Evolutionary conservation across 2,888 invertebrate genomes (phyloP), one percentile per base, ranked within the genome.

Genomic region (Ypsolopha scabrella): DNA sequence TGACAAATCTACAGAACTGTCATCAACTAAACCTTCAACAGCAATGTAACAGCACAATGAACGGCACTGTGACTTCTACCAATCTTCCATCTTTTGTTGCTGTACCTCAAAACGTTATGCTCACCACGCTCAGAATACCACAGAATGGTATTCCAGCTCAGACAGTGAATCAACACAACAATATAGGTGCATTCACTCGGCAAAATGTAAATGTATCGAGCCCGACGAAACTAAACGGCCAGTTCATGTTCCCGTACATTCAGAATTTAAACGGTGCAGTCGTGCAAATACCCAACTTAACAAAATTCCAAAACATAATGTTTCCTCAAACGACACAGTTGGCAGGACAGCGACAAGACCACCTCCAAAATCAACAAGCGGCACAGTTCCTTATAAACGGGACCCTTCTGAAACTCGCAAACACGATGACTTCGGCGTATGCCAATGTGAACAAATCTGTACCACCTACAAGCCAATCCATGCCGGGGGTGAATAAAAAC

Each of bases 231-330:
- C 62, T 87, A 43, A 87, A 85, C 56, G 83, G 80, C 55, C 89
- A 72, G 67, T 89, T 88, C 64, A 88, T 90, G 57, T 86, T 90
- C 68, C 90, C 90, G 1, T 75, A 90, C 46, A 73, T 90, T 70
- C 90, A 90, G 60, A 90, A 90, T 75, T 76, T 87, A 53, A 87
- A 87, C 53, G 87, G 87, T 53, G 73, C 87, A 45, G 82, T 90
- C 54, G 88, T 90, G 58, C 90, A 90, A 77, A 83, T 90, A 75
- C 90, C 90, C 53, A 89, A 89, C 64, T 67, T 90, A 53, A 80
- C 89, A 6, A 87, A 88, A 64, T 85, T 88, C 70, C 87, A 88
- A 47, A 88, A 89, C 68, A 87, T 76, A 57, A 77, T 87, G 52
- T 74, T 87, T 58, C 86, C 87, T 43, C 77, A 77, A 70, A 65